A percentile compares a stretch with the other conserved stretches of the same genome.
phyloP scores from a whole-genome alignment of 2,113 vertebrate genomes.

The Mus musculus region GRCm39 chr9:78782001-78782500 shows the following conservation, averaged over 20 bases:
- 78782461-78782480: not conserved
- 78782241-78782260: not conserved
- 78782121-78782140: not conserved
- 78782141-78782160: not conserved
- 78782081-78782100: not conserved
- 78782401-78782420: not conserved
- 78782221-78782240: not conserved
- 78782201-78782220: not conserved
- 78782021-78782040: not conserved
- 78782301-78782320: not conserved
- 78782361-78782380: not conserved
- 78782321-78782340: not conserved
- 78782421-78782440: not conserved
- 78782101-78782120: not conserved
- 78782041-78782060: not conserved
- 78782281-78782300: not conserved
- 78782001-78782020: not conserved
- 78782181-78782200: not conserved
- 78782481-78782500: not conserved
- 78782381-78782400: not conserved
- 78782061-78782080: slow-evolving; percentile 1
- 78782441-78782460: not conserved
- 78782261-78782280: not conserved
- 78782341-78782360: not conserved
- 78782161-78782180: not conserved